Percentiles rank a stretch among this genome's conserved stretches.
These are phyloP conservation scores for Eurytoma adleriae DNA, from an alignment of 2,888 invertebrate species.

Conservation along the genomic window DNA sequence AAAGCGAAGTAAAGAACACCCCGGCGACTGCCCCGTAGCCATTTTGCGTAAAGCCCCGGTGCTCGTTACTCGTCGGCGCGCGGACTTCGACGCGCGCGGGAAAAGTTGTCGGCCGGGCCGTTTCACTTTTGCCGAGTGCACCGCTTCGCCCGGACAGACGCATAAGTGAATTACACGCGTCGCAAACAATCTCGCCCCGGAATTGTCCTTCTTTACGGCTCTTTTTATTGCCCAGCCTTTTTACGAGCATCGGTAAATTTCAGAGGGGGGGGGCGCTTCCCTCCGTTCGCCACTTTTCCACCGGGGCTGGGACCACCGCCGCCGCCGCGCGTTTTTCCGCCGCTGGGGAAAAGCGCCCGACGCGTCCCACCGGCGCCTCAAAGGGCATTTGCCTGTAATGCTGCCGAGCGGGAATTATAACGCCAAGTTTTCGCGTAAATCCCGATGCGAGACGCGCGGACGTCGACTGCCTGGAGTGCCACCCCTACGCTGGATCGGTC, in stretches of 20 bases:
- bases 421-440: slow-evolving; percentile 55
- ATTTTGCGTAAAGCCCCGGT: not conserved
- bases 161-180: slow-evolving; percentile 60
- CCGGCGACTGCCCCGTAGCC: too few relatives aligned
- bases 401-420: slow-evolving; percentile 57
- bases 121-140: slow-evolving; percentile 10
- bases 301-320: not conserved
- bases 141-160: slow-evolving; percentile 19
- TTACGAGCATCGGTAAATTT: slow-evolving; percentile 61
- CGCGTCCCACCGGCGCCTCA: slow-evolving; percentile 52
- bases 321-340: slow-evolving; percentile 24
- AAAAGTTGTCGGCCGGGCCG: slow-evolving; percentile 9
- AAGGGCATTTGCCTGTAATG: slow-evolving; percentile 59
- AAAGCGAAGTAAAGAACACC: not conserved
- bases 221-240: slow-evolving; percentile 58
- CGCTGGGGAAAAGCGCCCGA: slow-evolving; percentile 19
- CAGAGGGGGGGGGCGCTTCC: slow-evolving; percentile 30
- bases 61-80: not conserved
- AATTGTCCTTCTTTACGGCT: slow-evolving; percentile 60
- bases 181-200: slow-evolving; percentile 57
- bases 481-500: not conserved
- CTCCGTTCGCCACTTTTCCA: slow-evolving; percentile 33
- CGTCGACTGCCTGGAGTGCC: not conserved
- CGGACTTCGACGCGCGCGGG: not conserved
- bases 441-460: slow-evolving; percentile 33